Evolutionary conservation across 2,888 invertebrate species (phyloP).

Genomic region (Lacanobia oleracea): DNA sequence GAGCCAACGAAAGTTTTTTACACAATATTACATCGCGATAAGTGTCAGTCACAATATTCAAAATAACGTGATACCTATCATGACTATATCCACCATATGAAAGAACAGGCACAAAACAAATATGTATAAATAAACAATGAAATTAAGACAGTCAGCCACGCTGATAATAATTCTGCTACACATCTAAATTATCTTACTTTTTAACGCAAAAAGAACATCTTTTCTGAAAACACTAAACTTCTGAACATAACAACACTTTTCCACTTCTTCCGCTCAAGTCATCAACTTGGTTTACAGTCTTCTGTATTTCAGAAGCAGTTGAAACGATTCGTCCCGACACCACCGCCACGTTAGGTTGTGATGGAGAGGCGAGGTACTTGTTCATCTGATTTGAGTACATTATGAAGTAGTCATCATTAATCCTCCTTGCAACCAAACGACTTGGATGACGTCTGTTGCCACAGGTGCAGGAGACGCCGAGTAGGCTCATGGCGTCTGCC

Average conservation of each 20-base stretch:
- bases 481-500: neutral
- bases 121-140: neutral
- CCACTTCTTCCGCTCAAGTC: neutral
- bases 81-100: too few relatives aligned
- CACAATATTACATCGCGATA: neutral
- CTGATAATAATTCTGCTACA: neutral
- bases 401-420: slow-evolving; percentile 15
- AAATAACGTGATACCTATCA: neutral
- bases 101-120: too few relatives aligned
- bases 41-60: too few relatives aligned
- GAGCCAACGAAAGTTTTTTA: neutral
- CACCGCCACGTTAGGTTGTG: neutral
- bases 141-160: neutral
- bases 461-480: neutral
- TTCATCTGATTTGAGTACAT: neutral
- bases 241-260: neutral
- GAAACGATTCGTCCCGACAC: neutral
- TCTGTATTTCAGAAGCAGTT: slow-evolving; percentile 7
- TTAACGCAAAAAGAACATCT: neutral
- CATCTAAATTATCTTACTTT: too few relatives aligned
- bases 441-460: fast-evolving
- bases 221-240: neutral
- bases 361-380: neutral
- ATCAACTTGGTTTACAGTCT: neutral
- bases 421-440: neutral